Evolutionary conservation across 2,888 invertebrate species (phyloP).

Genomic region (Hylaea fasciaria): DNA sequence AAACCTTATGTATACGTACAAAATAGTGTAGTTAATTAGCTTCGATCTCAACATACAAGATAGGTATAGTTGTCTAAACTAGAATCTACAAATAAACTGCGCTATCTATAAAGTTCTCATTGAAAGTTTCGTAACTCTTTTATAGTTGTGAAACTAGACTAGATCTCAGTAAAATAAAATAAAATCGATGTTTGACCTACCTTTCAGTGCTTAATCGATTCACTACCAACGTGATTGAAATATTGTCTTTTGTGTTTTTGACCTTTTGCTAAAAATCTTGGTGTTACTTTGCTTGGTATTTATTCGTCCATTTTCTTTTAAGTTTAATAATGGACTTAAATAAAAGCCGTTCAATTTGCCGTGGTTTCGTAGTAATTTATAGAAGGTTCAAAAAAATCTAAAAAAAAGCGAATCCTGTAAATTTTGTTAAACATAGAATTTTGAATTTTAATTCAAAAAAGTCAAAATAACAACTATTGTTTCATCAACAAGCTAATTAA

Average conservation of each 20-base stretch:
- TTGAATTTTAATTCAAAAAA: no score
- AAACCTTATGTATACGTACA: slow-evolving; percentile 29
- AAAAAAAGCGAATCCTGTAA: no score
- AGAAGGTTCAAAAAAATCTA: no score
- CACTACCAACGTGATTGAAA: no score
- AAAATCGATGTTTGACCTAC: not conserved
- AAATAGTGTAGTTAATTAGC: slow-evolving; percentile 30
- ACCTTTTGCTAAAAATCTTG: not conserved
- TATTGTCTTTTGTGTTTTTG: not conserved
- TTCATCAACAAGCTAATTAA: no score
- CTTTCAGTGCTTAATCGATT: not conserved
- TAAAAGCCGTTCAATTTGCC: no score
- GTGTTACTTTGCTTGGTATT: no score
- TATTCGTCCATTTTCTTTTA: no score
- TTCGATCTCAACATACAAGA: slow-evolving; percentile 2
- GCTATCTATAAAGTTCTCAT: slow-evolving; percentile 4
- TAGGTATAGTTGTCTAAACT: slow-evolving; percentile 4
- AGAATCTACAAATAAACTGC: slow-evolving; percentile 1
- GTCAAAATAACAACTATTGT: no score
- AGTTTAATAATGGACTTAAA: no score
- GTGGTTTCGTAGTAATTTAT: no score
- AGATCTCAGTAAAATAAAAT: not conserved
- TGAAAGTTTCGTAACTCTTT: slow-evolving; percentile 2
- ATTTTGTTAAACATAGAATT: no score
- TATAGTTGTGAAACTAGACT: not conserved